These are phyloP conservation scores for Synanthedon formicaeformis DNA, from an alignment of 2,888 invertebrate species.

Conservation along the genomic window DNA sequence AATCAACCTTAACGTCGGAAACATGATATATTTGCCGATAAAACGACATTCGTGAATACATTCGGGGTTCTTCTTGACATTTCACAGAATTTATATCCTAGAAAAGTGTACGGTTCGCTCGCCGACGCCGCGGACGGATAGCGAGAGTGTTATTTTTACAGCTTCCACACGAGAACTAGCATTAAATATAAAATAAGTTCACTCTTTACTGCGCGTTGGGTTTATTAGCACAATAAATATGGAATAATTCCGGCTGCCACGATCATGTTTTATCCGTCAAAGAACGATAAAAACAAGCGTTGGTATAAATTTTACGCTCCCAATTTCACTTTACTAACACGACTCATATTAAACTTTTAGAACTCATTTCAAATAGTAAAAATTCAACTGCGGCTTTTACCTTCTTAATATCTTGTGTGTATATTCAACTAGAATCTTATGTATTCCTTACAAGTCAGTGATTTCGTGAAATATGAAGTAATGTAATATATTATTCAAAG, in stretches of 20 bases:
- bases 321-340: too few species aligned
- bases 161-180: background rate
- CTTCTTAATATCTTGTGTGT: too few species aligned
- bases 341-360: too few species aligned
- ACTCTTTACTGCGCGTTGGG: conserved; percentile 1
- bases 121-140: conserved; percentile 8
- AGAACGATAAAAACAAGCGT: too few species aligned
- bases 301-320: too few species aligned
- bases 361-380: too few species aligned
- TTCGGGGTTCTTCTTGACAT: conserved; percentile 32
- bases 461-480: too few species aligned
- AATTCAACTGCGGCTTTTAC: too few species aligned
- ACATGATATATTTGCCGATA: conserved; percentile 50
- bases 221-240: background rate
- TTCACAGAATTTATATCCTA: conserved; percentile 20
- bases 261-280: background rate
- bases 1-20: conserved; percentile 46
- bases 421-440: too few species aligned
- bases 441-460: too few species aligned
- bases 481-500: background rate
- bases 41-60: conserved; percentile 49
- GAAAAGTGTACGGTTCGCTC: conserved; percentile 9
- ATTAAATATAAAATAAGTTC: background rate
- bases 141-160: conserved; percentile 7
- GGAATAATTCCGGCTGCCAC: conserved; percentile 1